A percentile compares a stretch with the other conserved stretches of the same genome.
Conservation (phyloP, 2,888 invertebrate genomes). For the Molorchus minor region DNA sequence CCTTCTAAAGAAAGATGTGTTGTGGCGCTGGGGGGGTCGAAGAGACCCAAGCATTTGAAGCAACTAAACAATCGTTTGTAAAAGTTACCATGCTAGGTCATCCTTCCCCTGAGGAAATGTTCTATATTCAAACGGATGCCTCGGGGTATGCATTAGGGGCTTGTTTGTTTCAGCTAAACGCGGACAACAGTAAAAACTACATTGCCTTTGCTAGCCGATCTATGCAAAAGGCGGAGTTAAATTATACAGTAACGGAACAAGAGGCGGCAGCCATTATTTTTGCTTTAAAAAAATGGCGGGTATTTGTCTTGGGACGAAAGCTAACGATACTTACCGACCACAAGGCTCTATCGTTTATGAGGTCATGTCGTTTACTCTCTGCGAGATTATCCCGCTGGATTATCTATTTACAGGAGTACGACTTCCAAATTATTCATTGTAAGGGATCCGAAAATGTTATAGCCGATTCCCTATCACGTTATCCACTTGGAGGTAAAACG, state of each 20-base stretch:
- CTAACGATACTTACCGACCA: slow-evolving; percentile 4
- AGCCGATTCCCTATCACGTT: slow-evolving; percentile 2
- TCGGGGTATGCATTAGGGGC: slow-evolving; percentile 20
- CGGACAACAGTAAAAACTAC: neutral
- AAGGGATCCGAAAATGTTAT: slow-evolving; percentile 14
- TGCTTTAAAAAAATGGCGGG: neutral
- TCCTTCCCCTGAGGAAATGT: slow-evolving; percentile 8
- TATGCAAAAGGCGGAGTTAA: neutral
- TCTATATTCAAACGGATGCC: slow-evolving; percentile 26
- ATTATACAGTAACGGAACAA: neutral
- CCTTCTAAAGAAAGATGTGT: slow-evolving; percentile 4
- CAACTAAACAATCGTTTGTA: slow-evolving; percentile 16
- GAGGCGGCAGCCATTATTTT: neutral
- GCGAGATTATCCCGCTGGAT: slow-evolving; percentile 7
- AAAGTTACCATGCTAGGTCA: slow-evolving; percentile 7
- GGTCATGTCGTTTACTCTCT: neutral
- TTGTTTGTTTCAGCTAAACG: slow-evolving; percentile 20
- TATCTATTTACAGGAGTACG: slow-evolving; percentile 13
- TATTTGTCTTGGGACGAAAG: neutral
- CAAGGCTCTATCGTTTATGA: slow-evolving; percentile 8
- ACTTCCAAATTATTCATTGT: slow-evolving; percentile 6
- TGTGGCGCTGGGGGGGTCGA: slow-evolving; percentile 17
- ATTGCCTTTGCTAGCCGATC: slow-evolving; percentile 1
- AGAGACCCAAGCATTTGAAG: slow-evolving; percentile 6
- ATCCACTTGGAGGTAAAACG: neutral